Conservation (phyloP, 2,888 invertebrate genomes). For the Buathra laborator region DNA sequence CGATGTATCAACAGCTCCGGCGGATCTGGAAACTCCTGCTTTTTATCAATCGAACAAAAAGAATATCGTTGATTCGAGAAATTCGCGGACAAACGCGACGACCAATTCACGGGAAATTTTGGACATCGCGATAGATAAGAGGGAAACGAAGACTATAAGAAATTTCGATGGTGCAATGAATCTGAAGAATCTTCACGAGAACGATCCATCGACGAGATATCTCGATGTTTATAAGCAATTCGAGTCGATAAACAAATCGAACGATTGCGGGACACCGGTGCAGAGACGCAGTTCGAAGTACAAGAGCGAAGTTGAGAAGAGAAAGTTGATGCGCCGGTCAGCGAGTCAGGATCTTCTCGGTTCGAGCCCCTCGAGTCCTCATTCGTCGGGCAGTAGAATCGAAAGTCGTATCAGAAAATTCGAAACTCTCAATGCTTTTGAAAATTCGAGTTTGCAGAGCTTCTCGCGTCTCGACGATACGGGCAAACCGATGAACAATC, state of each 20-base stretch:
- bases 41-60: slow-evolving; percentile 37
- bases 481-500: slow-evolving; percentile 62
- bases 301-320: slow-evolving; percentile 78
- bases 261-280: slow-evolving; percentile 61
- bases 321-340: slow-evolving; percentile 79
- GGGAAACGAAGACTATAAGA: slow-evolving; percentile 65
- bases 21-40: slow-evolving; percentile 28
- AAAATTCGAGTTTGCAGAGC: slow-evolving; percentile 78
- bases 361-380: slow-evolving; percentile 76
- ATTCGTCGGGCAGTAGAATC: slow-evolving; percentile 76
- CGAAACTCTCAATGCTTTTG: slow-evolving; percentile 82
- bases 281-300: slow-evolving; percentile 74
- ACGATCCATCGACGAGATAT: slow-evolving; percentile 46
- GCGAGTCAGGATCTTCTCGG: slow-evolving; percentile 82
- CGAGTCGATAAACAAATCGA: slow-evolving; percentile 65
- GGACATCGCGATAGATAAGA: slow-evolving; percentile 30
- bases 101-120: slow-evolving; percentile 1
- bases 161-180: slow-evolving; percentile 66
- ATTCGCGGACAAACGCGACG: background rate
- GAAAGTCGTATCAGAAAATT: slow-evolving; percentile 82
- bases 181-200: slow-evolving; percentile 32
- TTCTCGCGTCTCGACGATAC: slow-evolving; percentile 67
- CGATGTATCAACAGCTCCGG: slow-evolving; percentile 56
- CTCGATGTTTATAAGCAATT: slow-evolving; percentile 70
- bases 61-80: background rate